Percentiles rank a stretch among this genome's conserved stretches.
Conservation (phyloP, 1,140 invertebrate species). For the Drosophila prosaltans region DNA sequence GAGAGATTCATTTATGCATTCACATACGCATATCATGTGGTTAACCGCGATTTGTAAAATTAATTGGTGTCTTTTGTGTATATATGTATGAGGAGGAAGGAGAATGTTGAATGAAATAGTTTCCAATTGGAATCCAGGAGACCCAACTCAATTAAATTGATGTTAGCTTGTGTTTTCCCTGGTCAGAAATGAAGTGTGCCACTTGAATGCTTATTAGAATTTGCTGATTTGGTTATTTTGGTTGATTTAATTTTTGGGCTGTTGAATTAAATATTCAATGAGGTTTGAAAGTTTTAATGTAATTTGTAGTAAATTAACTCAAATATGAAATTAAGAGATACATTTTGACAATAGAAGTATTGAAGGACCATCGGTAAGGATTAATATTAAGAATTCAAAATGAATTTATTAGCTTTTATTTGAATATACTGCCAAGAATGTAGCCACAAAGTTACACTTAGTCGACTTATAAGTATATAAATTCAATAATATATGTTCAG, state of each 20-base stretch:
- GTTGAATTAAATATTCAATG: background rate
- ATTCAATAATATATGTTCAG: too few species aligned
- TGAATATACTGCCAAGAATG: too few species aligned
- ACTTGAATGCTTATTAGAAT: constrained; percentile 43
- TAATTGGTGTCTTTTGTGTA: constrained; percentile 62
- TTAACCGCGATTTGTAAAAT: constrained; percentile 73
- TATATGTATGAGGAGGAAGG: background rate
- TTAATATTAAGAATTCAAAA: too few species aligned
- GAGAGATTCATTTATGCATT: constrained; percentile 41
- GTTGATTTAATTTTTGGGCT: constrained; percentile 3
- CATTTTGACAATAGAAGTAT: too few species aligned
- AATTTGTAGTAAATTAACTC: background rate
- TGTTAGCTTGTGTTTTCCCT: constrained; percentile 10
- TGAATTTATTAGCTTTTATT: too few species aligned
- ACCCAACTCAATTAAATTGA: constrained; percentile 38
- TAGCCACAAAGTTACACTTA: too few species aligned
- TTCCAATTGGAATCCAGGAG: background rate
- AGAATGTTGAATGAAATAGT: background rate
- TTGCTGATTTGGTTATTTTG: constrained; percentile 26
- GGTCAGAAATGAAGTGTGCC: constrained; percentile 24
- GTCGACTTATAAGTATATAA: too few species aligned
- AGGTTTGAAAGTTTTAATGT: background rate
- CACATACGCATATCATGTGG: constrained; percentile 49
- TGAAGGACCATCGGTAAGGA: too few species aligned
- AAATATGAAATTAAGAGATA: too few species aligned